Evolutionary conservation across 2,113 vertebrate genomes (phyloP).

Genomic region (Catharus bicknelli): DNA sequence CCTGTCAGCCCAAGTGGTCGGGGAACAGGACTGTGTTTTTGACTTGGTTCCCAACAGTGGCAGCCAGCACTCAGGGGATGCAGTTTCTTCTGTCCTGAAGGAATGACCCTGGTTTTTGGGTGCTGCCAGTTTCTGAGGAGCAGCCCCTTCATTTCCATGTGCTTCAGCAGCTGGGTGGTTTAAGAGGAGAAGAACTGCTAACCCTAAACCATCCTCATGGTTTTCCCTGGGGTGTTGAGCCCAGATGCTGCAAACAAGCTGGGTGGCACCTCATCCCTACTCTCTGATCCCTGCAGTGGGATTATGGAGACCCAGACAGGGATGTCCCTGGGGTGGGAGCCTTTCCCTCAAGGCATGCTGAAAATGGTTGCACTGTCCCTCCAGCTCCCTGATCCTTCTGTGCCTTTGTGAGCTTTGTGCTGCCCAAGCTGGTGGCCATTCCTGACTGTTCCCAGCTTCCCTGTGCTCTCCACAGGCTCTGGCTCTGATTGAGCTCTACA

Average conservation of each 20-base stretch:
- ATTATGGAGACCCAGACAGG: background rate
- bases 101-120: background rate
- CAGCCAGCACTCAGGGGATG: accelerated
- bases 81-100: background rate
- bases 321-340: background rate
- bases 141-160: background rate
- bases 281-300: background rate
- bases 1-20: accelerated
- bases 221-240: background rate
- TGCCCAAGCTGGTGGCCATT: background rate
- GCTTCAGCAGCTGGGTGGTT: accelerated
- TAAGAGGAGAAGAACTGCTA: background rate
- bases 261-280: background rate
- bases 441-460: background rate
- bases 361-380: background rate
- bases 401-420: background rate
- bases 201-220: background rate
- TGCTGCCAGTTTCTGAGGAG: background rate
- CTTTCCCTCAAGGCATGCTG: background rate
- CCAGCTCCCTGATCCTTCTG: background rate
- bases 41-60: background rate
- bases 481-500: conserved; percentile 95
- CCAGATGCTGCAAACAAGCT: background rate
- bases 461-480: conserved; percentile 80
- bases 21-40: background rate